Evolutionary conservation across 2,797 vertebrate genomes (phyloP).

Genomic region (Pantherophis alleghaniensis): DNA sequence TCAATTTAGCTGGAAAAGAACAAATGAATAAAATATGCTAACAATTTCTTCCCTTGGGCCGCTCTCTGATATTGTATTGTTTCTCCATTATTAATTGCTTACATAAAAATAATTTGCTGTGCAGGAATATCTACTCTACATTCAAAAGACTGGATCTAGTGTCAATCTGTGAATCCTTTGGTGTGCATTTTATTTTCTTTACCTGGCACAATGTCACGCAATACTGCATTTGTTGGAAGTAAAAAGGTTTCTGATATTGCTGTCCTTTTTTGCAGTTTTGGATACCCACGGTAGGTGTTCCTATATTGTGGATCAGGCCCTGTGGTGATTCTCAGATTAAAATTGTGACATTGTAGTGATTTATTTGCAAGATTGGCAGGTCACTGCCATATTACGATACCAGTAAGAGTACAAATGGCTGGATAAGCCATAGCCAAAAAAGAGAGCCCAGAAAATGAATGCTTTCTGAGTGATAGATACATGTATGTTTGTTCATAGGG

Average conservation of each 20-base stretch:
- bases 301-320: slow-evolving; percentile 29
- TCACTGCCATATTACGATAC: slow-evolving; percentile 50
- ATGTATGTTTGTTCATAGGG: not conserved
- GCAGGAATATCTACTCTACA: not conserved
- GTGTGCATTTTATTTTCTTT: slow-evolving; percentile 25
- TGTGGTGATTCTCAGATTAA: slow-evolving; percentile 41
- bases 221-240: slow-evolving; percentile 4
- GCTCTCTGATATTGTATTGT: slow-evolving; percentile 58
- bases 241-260: slow-evolving; percentile 40
- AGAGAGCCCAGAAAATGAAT: slow-evolving; percentile 38
- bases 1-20: slow-evolving; percentile 72
- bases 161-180: slow-evolving; percentile 40
- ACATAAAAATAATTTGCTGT: slow-evolving; percentile 62
- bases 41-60: slow-evolving; percentile 64
- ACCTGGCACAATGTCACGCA: slow-evolving; percentile 47
- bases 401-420: slow-evolving; percentile 43
- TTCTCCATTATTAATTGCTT: slow-evolving; percentile 72
- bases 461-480: slow-evolving; percentile 17
- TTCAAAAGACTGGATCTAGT: slow-evolving; percentile 40
- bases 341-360: slow-evolving; percentile 39
- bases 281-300: slow-evolving; percentile 28
- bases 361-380: slow-evolving; percentile 40
- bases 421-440: slow-evolving; percentile 34
- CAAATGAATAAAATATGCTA: slow-evolving; percentile 65
- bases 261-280: slow-evolving; percentile 4